These are phyloP conservation scores for Anodontia alba DNA, from an alignment of 2,888 invertebrate species.

Conservation along the genomic window DNA sequence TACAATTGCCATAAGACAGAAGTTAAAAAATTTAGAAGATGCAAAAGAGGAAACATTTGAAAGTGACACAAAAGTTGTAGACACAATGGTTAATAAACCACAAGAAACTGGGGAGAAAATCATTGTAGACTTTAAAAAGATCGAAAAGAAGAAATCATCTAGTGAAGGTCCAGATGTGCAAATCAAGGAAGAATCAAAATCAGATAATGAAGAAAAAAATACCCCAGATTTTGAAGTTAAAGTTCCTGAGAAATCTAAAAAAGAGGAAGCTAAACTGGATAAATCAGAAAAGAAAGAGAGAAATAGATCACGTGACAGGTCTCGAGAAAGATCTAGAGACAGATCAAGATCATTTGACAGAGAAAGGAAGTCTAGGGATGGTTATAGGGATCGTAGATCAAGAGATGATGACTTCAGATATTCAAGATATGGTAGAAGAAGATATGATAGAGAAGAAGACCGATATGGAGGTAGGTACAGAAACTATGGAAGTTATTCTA, in stretches of 20 bases:
- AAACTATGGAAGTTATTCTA: constrained; percentile 6
- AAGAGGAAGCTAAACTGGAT: constrained; percentile 25
- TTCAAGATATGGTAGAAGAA: background rate
- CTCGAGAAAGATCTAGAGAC: constrained; percentile 18
- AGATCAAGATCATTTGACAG: background rate
- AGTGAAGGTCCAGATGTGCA: background rate
- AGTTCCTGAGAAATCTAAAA: constrained; percentile 25
- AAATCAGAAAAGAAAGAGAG: constrained; percentile 24
- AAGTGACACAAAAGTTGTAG: constrained; percentile 20
- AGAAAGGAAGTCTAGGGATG: constrained; percentile 28
- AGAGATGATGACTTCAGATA: constrained; percentile 7
- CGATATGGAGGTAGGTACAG: constrained; percentile 14
- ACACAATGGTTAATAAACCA: constrained; percentile 18
- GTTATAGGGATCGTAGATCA: constrained; percentile 14
- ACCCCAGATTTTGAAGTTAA: constrained; percentile 11
- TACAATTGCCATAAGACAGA: constrained; percentile 52
- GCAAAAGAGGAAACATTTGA: constrained; percentile 49
- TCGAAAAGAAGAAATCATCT: constrained; percentile 5
- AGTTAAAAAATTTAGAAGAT: constrained; percentile 57
- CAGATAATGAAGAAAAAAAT: constrained; percentile 14
- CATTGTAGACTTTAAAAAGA: constrained; percentile 3
- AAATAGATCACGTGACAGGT: constrained; percentile 8
- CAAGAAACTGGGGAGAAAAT: constrained; percentile 16
- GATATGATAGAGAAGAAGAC: background rate
- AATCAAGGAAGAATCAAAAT: background rate